A percentile compares a stretch with the other conserved stretches of the same genome.
Evolutionary conservation across 2,113 vertebrate species (phyloP).

Genomic region (Mormyrus iriodes): DNA sequence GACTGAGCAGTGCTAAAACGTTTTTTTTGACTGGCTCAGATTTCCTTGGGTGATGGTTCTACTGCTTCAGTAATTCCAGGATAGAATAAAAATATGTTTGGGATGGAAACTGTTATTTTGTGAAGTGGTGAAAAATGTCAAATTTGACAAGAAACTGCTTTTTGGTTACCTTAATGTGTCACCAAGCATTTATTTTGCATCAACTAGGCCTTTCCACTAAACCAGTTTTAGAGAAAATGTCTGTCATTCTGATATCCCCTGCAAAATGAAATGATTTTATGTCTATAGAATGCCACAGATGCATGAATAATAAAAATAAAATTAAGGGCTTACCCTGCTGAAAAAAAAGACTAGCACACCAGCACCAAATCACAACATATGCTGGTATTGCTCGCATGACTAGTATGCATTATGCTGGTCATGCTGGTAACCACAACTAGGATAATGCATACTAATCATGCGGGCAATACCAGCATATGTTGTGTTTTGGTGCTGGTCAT

Average conservation of each 20-base stretch:
- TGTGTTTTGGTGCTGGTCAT: no score
- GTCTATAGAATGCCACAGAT: not conserved
- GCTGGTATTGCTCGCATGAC: no score
- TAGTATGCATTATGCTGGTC: no score
- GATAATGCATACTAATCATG: no score
- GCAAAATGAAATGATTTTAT: not conserved
- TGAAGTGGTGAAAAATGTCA: not conserved
- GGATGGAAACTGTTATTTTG: not conserved
- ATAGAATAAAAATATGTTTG: not conserved
- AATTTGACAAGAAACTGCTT: not conserved
- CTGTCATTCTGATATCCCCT: not conserved
- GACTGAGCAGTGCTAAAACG: not conserved
- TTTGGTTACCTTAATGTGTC: not conserved
- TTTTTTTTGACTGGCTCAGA: not conserved
- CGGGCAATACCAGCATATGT: no score
- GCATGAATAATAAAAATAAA: not conserved
- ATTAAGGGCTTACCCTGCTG: not conserved
- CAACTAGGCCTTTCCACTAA: not conserved
- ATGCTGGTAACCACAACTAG: no score
- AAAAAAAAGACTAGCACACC: no score
- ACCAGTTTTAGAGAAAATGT: not conserved
- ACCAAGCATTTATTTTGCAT: not conserved
- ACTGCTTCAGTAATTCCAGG: not conserved
- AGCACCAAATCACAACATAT: no score
- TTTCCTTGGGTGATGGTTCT: not conserved